Base-by-base conservation (phyloP, 2,113 vertebrate species). In the Ochotona princeps region DNA sequence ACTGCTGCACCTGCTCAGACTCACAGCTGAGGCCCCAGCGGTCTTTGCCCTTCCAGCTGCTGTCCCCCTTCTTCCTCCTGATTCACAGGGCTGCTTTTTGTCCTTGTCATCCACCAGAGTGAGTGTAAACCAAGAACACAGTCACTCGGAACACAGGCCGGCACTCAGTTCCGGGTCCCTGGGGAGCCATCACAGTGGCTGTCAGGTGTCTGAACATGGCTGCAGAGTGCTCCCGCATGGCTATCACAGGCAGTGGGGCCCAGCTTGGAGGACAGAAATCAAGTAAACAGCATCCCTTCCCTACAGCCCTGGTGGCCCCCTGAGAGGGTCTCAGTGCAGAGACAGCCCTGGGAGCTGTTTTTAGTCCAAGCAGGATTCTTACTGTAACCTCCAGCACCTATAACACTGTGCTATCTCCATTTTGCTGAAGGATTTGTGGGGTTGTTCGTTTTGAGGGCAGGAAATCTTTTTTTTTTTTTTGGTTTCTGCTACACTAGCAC, bases 61-160 rank as follows among this genome's bases (percentile, higher is more conserved):
- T 0, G 10, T 1, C 72, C 44, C 15, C 14, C 60, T 54, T 38
- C 92, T 87, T 67, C 84, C 84, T 51, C 15, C 5, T 0, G 51
- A 90, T 3, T 32, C 51, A 2, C 5, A 12, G 18, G 32, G 30
- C 60, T 85, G 26, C 94, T 95, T 95, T 83, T 20, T 61, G 78
- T 38, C 54, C 32, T 5, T 20, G 11, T 87, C 0, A 25, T 67
- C 32, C 67, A 28, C 75, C 81, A 14, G 8, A 87, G 26, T 91
- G 91, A 83, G 75, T 95, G 92, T 79, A 94, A 96, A 94, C 96
- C 93, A 94, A 78, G 30, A 47, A 66, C 12, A 91, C 96, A 96
- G 88, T 49, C 2, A 88, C 4, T 63, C 65, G 94, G 96, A 95
- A 90, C 35, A 60, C 57, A 54, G 91, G 94, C 94, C 90, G 2